Base-by-base conservation (phyloP, 2,797 vertebrate genomes). In the Propithecus deckenii region DNA sequence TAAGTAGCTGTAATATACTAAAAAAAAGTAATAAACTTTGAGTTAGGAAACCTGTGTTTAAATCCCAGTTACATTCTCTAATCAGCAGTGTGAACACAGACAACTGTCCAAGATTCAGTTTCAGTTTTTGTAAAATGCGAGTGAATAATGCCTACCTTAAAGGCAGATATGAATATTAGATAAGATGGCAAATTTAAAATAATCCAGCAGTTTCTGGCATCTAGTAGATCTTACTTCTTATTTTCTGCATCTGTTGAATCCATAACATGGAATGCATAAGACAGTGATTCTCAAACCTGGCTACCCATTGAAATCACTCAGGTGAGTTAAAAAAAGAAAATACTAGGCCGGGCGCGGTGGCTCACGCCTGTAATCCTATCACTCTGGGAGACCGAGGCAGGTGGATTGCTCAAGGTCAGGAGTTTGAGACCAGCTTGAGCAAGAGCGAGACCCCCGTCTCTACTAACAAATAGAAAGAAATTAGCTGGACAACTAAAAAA, bases 41-140 rank as follows among this genome's bases (percentile, higher is more conserved):
- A 94, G 48, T 85, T 92, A 74, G 63, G 55, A 95, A 89, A 59
- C 18, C 12, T 89, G 61, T 20, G 48, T 79, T 97, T 69, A 85
- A 61, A 85, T 63, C 38, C 8, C 28, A 79, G 92, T n/a, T 65
- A n/a, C 72, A 25, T 50, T 32, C 20, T 72, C 86, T 43, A 72
- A 59, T 90, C 50, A 86, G 48, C 35, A 74, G 3, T 67, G n/a
- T 61, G 61, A 80, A 74, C 76, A 76, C 71, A 11, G 91, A 84
- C 10, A 79, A 72, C 22, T 52, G 6, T 43, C 43, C n/a, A 55
- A 52, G 46, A 72, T 32, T 93, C 48, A 69, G 30, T 84, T 94
- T 96, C 32, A 67, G 88, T 91, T 94, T 92, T 65, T 55, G 30
- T 88, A 86, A 94, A 65, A 85, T 55, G 23, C 74, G 5, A 86